Conservation (phyloP, 2,888 invertebrate species). For the Acronicta leporina region DNA sequence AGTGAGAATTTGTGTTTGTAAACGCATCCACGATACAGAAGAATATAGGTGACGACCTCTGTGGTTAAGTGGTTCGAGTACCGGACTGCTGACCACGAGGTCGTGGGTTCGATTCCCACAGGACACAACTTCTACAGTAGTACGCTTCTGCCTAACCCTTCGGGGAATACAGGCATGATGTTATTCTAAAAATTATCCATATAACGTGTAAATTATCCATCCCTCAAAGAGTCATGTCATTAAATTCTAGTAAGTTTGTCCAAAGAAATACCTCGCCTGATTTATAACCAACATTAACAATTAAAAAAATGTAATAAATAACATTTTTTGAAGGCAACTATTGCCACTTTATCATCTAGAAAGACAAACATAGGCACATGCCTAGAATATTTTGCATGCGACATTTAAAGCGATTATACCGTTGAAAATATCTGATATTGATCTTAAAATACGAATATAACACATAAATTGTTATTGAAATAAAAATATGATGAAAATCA, state of each 20-base stretch:
- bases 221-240: too few species aligned
- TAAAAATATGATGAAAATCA: slow-evolving; percentile 38
- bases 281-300: slow-evolving; percentile 9
- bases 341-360: slow-evolving; percentile 12
- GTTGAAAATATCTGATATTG: slow-evolving; percentile 31
- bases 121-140: too few species aligned
- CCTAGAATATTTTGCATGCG: slow-evolving; percentile 20
- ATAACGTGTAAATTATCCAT: too few species aligned
- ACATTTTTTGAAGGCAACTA: slow-evolving; percentile 9
- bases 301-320: slow-evolving; percentile 20
- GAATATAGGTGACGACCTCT: too few species aligned
- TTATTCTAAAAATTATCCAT: too few species aligned
- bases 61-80: too few species aligned
- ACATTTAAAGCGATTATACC: slow-evolving; percentile 31
- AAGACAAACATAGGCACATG: slow-evolving; percentile 11
- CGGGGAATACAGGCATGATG: too few species aligned
- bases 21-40: too few species aligned
- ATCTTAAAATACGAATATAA: slow-evolving; percentile 39
- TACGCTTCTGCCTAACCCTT: too few species aligned
- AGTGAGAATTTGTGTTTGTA: too few species aligned
- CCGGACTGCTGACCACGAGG: too few species aligned
- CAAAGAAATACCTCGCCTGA: slow-evolving; percentile 1
- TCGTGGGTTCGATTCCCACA: too few species aligned
- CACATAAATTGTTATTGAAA: slow-evolving; percentile 40
- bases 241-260: neutral